Evolutionary conservation across 2,888 invertebrate species (phyloP).

Genomic region (Rhorus exstirpatorius): DNA sequence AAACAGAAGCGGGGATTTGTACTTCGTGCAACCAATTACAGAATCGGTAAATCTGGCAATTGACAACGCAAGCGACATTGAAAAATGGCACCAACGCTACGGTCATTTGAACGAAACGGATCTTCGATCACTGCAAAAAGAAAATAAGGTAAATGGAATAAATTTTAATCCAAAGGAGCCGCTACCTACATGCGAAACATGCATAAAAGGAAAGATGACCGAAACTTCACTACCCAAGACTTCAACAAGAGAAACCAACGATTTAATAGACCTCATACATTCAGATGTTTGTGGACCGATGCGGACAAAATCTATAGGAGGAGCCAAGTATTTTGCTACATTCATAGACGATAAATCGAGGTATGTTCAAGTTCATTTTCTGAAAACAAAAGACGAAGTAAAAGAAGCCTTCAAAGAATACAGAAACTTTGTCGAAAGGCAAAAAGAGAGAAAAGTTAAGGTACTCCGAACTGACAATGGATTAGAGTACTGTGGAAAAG

Average conservation of each 20-base stretch:
- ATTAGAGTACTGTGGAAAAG: conserved; percentile 13
- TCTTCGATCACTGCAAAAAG: conserved; percentile 2
- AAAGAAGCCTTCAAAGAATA: conserved; percentile 12
- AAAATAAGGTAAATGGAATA: too few relatives aligned
- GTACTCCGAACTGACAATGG: conserved; percentile 33
- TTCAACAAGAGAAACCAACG: neutral
- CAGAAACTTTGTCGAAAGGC: neutral
- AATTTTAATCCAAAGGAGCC: too few relatives aligned
- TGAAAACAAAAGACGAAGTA: conserved; percentile 66
- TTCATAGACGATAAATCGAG: conserved; percentile 70
- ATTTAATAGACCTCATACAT: conserved; percentile 67
- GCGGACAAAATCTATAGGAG: conserved; percentile 58
- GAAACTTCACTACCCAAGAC: conserved; percentile 22
- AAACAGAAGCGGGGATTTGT: conserved; percentile 8
- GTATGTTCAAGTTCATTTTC: conserved; percentile 62
- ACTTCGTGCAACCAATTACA: neutral
- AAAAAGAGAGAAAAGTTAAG: conserved; percentile 9
- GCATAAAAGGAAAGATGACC: conserved; percentile 57
- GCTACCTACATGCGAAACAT: conserved; percentile 26
- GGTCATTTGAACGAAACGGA: conserved; percentile 18
- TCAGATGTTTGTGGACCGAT: conserved; percentile 70
- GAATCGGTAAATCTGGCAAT: neutral
- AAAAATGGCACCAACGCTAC: conserved; percentile 12
- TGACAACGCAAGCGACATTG: neutral
- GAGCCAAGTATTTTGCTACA: conserved; percentile 60